These are phyloP conservation scores for Cepaea hortensis DNA, from an alignment of 2,888 invertebrate species.

Conservation along the genomic window DNA sequence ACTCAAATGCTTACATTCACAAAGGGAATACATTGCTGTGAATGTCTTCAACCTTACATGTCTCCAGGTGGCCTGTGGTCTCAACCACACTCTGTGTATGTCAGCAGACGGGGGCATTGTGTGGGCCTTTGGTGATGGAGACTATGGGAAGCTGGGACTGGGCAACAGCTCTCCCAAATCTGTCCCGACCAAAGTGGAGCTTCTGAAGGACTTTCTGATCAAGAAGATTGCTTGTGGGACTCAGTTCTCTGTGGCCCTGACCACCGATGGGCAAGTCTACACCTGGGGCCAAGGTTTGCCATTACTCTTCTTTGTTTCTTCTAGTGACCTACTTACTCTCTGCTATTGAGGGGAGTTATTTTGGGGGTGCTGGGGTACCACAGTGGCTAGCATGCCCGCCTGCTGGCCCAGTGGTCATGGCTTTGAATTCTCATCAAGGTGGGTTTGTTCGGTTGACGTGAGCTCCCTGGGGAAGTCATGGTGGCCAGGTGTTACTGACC, in stretches of 20 bases:
- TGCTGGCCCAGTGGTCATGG: too few species aligned
- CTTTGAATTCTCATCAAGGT: too few species aligned
- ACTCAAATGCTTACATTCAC: neutral
- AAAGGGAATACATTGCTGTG: neutral
- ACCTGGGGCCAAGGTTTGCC: slow-evolving; percentile 79
- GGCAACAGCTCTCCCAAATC: slow-evolving; percentile 74
- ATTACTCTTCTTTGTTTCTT: neutral
- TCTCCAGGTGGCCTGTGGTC: slow-evolving; percentile 80
- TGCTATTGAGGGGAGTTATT: too few species aligned
- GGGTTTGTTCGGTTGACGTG: too few species aligned
- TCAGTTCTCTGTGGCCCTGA: slow-evolving; percentile 82
- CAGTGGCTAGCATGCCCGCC: too few species aligned
- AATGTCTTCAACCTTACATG: neutral
- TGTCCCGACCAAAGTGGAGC: slow-evolving; percentile 78
- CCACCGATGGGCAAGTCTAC: slow-evolving; percentile 80
- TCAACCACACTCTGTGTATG: slow-evolving; percentile 82
- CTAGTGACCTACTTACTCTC: too few species aligned
- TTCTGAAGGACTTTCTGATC: slow-evolving; percentile 79
- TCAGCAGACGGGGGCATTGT: slow-evolving; percentile 80
- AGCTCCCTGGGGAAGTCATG: too few species aligned
- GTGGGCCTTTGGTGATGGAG: slow-evolving; percentile 83
- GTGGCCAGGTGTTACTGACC: too few species aligned
- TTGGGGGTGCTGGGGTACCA: too few species aligned
- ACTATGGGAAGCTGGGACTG: slow-evolving; percentile 81
- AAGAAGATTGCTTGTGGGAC: slow-evolving; percentile 82